Evolutionary conservation across 2,888 invertebrate species (phyloP).

Genomic region (Callosobruchus maculatus): DNA sequence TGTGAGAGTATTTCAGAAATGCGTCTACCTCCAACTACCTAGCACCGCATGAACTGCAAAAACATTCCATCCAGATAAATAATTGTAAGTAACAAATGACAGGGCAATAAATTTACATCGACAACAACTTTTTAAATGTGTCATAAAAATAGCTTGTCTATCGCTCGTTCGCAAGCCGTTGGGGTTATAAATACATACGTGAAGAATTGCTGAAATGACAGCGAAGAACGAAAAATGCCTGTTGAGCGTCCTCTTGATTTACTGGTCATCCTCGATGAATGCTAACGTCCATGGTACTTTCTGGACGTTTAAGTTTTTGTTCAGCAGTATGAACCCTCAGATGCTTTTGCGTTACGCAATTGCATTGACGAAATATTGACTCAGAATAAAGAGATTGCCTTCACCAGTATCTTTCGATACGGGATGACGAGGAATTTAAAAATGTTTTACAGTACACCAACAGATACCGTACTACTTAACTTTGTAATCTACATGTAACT

Average conservation of each 20-base stretch:
- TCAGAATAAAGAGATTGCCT: no score
- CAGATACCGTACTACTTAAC: no score
- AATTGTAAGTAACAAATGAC: background rate
- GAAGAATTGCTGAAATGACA: constrained; percentile 9
- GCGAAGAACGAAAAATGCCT: constrained; percentile 3
- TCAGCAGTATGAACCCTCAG: no score
- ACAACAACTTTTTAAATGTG: background rate
- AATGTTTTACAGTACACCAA: no score
- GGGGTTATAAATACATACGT: constrained; percentile 11
- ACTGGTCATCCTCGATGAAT: constrained; percentile 15
- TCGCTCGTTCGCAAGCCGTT: background rate
- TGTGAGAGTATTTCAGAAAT: background rate
- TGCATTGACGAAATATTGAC: no score
- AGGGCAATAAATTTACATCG: background rate
- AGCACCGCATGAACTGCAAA: background rate
- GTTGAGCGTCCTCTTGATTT: constrained; percentile 7
- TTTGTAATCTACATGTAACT: no score
- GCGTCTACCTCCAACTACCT: background rate
- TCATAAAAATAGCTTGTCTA: constrained; percentile 6
- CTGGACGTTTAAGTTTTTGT: background rate
- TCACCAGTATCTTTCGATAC: no score
- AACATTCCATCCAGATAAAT: background rate
- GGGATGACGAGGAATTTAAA: no score
- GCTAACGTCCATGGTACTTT: constrained; percentile 1
- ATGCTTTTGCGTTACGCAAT: no score